Base-by-base conservation (phyloP, 2,888 invertebrate genomes). In the Beris morrisii region DNA sequence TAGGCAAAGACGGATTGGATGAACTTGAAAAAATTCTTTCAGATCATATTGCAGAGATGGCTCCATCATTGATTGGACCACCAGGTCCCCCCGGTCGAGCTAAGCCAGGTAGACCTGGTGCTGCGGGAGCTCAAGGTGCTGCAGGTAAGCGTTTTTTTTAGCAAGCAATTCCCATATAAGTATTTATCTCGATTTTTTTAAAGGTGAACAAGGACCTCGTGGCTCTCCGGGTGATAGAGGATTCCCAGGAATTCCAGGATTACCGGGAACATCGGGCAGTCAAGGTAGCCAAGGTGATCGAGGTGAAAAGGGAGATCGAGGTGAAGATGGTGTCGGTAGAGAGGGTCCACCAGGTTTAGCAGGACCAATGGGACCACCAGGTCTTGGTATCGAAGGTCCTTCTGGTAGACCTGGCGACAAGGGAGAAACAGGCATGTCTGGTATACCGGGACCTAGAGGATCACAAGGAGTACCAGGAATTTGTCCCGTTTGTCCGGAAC, bases 11-110 rank as follows among this genome's bases (percentile, higher is more conserved):
- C 48, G 53, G 6, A n/a, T 11, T 22, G n/a, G 13, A 28, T 28
- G 30, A 12, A 9, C 13, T 57, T 30, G 7, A 12, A 5, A 30
- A 55, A n/a, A 57, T 57, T 48, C 67, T 61, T 67, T 65, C 80
- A 93, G 93, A 91, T 73, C 89, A 91, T 74, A 81, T 94, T 73
- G 85, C 84, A 73, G 91, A 91, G 75, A 81, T 93, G 73, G 83
- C 87, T 54, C 82, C 86, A 30, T 76, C 75, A 72, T 83, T 86
- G 74, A 80, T 82, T 64, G 88, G 88, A 59, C 87, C 88, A 5
- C 87, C 89, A 45, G 88, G 89, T 22, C 86, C 86, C 30, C 87
- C 88, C 13, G 87, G 89, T 53, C 80, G 82, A 55, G 85, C 86
- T 32, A 86, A 85, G 74, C 83, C 87, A 70, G 92, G 92, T 48